These are phyloP conservation scores for Bergia puertoricense DNA, from an alignment of 92 coral and sea anemone species.

Conservation along the genomic window DNA sequence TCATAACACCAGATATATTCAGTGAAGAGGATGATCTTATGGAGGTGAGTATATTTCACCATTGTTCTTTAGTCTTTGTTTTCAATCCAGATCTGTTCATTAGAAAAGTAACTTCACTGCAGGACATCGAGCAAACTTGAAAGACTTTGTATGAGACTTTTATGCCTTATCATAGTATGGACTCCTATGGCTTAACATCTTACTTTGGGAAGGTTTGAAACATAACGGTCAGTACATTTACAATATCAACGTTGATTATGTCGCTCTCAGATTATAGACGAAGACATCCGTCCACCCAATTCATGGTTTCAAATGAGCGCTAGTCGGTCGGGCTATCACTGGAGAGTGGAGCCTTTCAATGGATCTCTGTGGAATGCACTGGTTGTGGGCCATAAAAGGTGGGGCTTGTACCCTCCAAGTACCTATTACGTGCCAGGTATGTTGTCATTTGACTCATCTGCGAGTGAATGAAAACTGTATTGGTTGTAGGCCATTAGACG, in stretches of 20 bases:
- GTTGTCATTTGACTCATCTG: not conserved
- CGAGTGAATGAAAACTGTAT: conserved; percentile 3
- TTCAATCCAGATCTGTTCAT: too few relatives aligned
- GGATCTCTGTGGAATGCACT: conserved; percentile 82
- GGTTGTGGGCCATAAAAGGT: conserved; percentile 67
- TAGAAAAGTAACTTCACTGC: too few relatives aligned
- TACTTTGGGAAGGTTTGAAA: not conserved
- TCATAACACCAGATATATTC: conserved; percentile 54
- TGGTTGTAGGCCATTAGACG: conserved; percentile 64
- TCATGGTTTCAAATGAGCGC: conserved; percentile 79
- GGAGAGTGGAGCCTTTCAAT: conserved; percentile 79
- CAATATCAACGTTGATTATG: not conserved
- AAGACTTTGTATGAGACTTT: too few relatives aligned
- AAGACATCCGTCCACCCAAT: conserved; percentile 74
- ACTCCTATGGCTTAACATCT: not conserved
- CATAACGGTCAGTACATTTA: not conserved
- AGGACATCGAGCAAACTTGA: too few relatives aligned
- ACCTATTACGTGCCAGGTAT: conserved; percentile 74
- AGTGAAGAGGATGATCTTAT: conserved; percentile 45
- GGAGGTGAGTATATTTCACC: conserved; percentile 51
- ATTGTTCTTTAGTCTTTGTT: too few relatives aligned
- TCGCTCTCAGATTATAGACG: conserved; percentile 59
- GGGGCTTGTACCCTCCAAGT: conserved; percentile 83
- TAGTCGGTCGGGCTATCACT: conserved; percentile 79
- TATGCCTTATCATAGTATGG: too few relatives aligned